phyloP scores from a whole-genome alignment of 2,888 invertebrate genomes.

The Drosophila infuscata region DNA sequence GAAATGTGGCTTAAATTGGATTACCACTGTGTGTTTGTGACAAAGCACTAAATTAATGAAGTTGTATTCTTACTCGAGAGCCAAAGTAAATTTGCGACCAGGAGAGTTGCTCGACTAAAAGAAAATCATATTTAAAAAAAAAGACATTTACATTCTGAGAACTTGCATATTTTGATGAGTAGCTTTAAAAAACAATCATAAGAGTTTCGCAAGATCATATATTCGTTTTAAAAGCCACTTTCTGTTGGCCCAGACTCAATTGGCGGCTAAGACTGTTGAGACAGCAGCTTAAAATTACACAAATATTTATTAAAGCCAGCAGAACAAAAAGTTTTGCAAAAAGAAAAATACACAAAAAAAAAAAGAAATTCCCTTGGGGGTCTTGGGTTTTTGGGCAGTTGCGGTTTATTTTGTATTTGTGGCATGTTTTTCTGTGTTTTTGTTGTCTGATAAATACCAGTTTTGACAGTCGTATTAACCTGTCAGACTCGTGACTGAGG shows the following conservation, averaged over 20 bases:
- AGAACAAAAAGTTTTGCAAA: slow-evolving; percentile 12
- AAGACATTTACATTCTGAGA: not conserved
- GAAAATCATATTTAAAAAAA: not conserved
- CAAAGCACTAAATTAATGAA: slow-evolving; percentile 50
- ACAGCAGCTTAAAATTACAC: slow-evolving; percentile 41
- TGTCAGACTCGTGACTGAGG: slow-evolving; percentile 57
- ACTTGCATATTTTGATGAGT: not conserved
- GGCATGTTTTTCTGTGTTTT: not conserved
- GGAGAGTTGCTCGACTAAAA: not conserved
- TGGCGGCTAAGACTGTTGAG: slow-evolving; percentile 45
- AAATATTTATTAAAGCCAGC: slow-evolving; percentile 44
- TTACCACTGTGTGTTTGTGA: slow-evolving; percentile 27
- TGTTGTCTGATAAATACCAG: slow-evolving; percentile 64
- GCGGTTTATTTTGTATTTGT: slow-evolving; percentile 26
- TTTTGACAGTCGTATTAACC: slow-evolving; percentile 76
- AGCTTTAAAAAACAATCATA: not conserved
- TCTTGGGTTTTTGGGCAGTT: slow-evolving; percentile 24
- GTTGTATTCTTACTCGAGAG: slow-evolving; percentile 21
- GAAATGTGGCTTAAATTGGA: slow-evolving; percentile 44
- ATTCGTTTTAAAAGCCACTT: slow-evolving; percentile 4
- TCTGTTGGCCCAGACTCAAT: slow-evolving; percentile 28
- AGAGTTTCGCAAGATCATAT: not conserved
- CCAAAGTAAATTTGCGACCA: not conserved
- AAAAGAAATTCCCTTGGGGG: slow-evolving; percentile 4
- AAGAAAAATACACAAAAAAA: not conserved